These are phyloP conservation scores for Dryomyza anilis DNA, from an alignment of 2,888 invertebrate species.

Conservation along the genomic window DNA sequence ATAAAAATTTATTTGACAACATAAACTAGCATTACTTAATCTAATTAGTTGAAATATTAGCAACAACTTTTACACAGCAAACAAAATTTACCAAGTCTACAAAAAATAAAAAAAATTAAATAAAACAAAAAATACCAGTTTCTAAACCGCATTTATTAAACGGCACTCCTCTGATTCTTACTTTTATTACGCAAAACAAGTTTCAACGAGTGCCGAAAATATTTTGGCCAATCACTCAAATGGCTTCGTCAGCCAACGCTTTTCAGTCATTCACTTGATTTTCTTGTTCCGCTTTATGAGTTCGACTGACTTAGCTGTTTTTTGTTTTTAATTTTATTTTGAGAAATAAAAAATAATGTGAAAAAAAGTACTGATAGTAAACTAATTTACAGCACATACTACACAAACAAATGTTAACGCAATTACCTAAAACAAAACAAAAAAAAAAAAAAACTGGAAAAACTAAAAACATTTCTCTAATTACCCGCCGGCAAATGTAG, in stretches of 20 bases:
- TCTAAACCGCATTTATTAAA: neutral
- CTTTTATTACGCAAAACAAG: conserved; percentile 13
- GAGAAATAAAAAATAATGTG: neutral
- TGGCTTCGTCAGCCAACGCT: neutral
- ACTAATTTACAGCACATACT: too few relatives aligned
- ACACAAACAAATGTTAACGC: conserved; percentile 9
- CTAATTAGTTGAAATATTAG: too few relatives aligned
- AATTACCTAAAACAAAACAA: too few relatives aligned
- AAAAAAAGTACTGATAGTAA: neutral
- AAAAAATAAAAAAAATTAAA: too few relatives aligned
- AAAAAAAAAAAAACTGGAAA: neutral
- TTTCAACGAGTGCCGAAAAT: neutral
- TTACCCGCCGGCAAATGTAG: too few relatives aligned
- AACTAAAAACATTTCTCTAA: neutral
- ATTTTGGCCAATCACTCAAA: conserved; percentile 4
- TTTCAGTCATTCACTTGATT: neutral
- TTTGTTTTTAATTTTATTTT: too few relatives aligned
- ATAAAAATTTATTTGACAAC: too few relatives aligned
- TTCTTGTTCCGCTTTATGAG: conserved; percentile 12
- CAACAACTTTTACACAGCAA: too few relatives aligned
- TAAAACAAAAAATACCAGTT: too few relatives aligned
- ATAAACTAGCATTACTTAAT: too few relatives aligned
- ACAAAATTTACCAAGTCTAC: too few relatives aligned
- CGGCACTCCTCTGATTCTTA: neutral
- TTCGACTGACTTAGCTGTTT: too few relatives aligned